Percentiles rank a stretch among this genome's conserved stretches.
Conservation (phyloP, 2,113 vertebrate genomes). For the Coturnix japonica region DNA sequence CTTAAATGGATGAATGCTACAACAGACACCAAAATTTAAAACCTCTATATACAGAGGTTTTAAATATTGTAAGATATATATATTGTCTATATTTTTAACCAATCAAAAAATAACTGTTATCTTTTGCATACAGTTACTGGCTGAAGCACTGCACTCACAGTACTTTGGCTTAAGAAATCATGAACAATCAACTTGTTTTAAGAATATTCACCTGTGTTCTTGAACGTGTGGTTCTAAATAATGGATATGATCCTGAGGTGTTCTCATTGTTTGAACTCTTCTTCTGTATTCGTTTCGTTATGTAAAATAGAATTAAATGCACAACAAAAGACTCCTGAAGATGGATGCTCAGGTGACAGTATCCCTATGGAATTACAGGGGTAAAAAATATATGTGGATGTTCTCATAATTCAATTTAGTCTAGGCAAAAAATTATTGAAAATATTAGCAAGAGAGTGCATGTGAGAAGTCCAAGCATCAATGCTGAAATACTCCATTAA, state of each 20-base stretch:
- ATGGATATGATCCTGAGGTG: background rate
- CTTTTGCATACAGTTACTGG: background rate
- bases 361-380: background rate
- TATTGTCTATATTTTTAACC: background rate
- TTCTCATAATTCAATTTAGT: background rate
- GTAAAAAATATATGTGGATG: background rate
- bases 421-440: background rate
- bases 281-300: background rate
- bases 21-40: background rate
- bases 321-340: background rate
- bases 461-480: background rate
- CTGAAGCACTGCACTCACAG: background rate
- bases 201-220: background rate
- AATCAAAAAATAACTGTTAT: background rate
- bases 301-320: background rate
- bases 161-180: background rate
- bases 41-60: background rate
- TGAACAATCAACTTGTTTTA: background rate
- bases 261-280: background rate
- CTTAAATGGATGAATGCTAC: background rate
- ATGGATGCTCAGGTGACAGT: background rate
- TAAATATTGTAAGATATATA: too few relatives aligned
- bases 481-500: background rate
- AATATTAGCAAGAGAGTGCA: accelerated
- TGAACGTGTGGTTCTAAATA: background rate